Conservation (phyloP, 23 tunicate genomes). For the Ascidia mentula region DNA sequence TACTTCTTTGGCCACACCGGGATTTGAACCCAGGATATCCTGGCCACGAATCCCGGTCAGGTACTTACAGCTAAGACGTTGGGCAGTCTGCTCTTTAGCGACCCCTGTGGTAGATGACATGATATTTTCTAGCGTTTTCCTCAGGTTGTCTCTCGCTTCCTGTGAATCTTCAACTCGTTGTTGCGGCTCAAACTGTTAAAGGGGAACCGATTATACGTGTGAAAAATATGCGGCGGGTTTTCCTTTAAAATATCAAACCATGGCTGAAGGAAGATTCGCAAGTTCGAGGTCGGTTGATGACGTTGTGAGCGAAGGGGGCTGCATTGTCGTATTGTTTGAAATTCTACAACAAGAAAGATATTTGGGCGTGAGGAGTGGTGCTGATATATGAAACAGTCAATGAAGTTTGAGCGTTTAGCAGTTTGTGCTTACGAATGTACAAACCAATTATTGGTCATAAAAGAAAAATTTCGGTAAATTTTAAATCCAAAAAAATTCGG, state of each 20-base stretch:
- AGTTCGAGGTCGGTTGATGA: background rate
- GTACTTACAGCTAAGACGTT: conserved; percentile 49
- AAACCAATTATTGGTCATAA: too few species aligned
- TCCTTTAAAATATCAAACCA: background rate
- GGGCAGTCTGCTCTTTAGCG: conserved; percentile 22
- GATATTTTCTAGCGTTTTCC: conserved; percentile 56
- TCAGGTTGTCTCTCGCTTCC: conserved; percentile 70
- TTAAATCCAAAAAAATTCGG: too few species aligned
- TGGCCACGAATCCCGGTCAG: too few species aligned
- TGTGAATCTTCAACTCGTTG: conserved; percentile 46
- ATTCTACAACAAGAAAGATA: background rate
- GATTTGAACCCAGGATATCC: too few species aligned
- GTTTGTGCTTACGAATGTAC: too few species aligned
- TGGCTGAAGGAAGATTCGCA: background rate
- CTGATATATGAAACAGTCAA: too few species aligned
- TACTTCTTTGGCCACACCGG: too few species aligned
- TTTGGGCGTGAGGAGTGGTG: too few species aligned
- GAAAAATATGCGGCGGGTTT: background rate
- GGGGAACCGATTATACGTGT: background rate
- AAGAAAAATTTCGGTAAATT: too few species aligned
- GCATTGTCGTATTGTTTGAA: background rate
- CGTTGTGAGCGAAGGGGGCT: background rate
- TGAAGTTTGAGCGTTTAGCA: too few species aligned
- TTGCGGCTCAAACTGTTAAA: background rate
- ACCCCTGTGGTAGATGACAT: conserved; percentile 56